Conservation (phyloP, 2,113 vertebrate species). For the Chrysemys picta region DNA sequence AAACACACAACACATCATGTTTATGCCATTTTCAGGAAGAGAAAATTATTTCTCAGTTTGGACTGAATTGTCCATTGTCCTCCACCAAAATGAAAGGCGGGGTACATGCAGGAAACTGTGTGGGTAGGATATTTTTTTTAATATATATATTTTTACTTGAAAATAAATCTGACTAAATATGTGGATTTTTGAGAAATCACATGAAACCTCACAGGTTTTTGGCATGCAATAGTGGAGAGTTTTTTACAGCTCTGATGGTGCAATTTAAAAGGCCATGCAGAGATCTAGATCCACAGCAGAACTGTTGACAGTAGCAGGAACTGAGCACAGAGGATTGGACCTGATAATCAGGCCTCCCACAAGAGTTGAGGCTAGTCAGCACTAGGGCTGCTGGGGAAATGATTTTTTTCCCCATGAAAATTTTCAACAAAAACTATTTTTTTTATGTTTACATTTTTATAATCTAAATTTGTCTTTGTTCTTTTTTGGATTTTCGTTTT, state of each 20-base stretch:
- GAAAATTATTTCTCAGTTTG: slow-evolving; percentile 42
- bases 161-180: not conserved
- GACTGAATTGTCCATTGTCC: slow-evolving; percentile 3
- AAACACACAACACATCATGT: not conserved
- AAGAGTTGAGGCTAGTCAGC: not conserved
- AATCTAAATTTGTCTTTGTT: not conserved
- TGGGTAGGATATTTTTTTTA: not conserved
- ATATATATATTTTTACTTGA: not conserved
- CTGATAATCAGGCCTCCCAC: not conserved
- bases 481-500: too few species aligned
- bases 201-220: not conserved
- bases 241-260: not conserved
- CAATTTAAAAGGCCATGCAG: not conserved
- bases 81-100: slow-evolving; percentile 4
- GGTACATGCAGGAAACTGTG: not conserved
- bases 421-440: not conserved
- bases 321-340: too few species aligned
- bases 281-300: fast-evolving
- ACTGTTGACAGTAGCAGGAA: not conserved
- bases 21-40: slow-evolving; percentile 48
- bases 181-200: not conserved
- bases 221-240: not conserved
- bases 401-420: not conserved
- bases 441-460: not conserved
- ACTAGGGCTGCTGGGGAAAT: not conserved